Evolutionary conservation across 2,797 vertebrate species (phyloP).

Genomic region (Zenarchopterus dispar): DNA sequence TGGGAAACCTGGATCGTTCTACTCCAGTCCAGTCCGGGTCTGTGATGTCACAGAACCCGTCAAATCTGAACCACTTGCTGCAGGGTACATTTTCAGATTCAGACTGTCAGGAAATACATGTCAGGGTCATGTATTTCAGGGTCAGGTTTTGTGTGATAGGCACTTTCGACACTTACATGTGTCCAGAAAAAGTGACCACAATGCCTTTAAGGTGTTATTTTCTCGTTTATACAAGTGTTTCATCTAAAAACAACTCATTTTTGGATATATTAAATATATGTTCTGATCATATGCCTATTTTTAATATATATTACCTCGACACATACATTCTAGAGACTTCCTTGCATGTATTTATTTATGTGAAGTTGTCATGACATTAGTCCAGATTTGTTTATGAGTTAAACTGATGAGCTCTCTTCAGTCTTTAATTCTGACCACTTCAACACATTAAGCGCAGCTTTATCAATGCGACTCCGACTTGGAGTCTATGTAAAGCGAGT

Average conservation of each 20-base stretch:
- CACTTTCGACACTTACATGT: too few species aligned
- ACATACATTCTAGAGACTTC: conserved; percentile 38
- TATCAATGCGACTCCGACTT: conserved; percentile 29
- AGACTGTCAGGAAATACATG: too few species aligned
- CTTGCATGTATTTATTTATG: conserved; percentile 37
- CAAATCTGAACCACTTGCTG: too few species aligned
- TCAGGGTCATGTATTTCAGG: too few species aligned
- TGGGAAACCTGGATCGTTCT: too few species aligned
- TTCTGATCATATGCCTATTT: conserved; percentile 48
- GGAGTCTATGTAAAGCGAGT: conserved; percentile 52
- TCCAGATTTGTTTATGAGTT: conserved; percentile 40
- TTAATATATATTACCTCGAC: conserved; percentile 21
- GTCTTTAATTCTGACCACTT: conserved; percentile 37
- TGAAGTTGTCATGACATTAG: conserved; percentile 47
- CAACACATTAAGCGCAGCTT: conserved; percentile 41
- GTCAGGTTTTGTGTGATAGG: too few species aligned
- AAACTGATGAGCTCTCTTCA: conserved; percentile 49
- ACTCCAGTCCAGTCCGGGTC: too few species aligned
- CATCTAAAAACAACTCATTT: conserved; percentile 45
- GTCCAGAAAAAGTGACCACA: too few species aligned
- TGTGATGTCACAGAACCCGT: too few species aligned
- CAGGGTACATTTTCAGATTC: too few species aligned
- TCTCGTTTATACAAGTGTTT: too few species aligned
- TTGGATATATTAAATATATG: conserved; percentile 39
- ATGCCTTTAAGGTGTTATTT: too few species aligned